Conservation (phyloP, 2,888 invertebrate genomes). For the Hyposoter didymator region DNA sequence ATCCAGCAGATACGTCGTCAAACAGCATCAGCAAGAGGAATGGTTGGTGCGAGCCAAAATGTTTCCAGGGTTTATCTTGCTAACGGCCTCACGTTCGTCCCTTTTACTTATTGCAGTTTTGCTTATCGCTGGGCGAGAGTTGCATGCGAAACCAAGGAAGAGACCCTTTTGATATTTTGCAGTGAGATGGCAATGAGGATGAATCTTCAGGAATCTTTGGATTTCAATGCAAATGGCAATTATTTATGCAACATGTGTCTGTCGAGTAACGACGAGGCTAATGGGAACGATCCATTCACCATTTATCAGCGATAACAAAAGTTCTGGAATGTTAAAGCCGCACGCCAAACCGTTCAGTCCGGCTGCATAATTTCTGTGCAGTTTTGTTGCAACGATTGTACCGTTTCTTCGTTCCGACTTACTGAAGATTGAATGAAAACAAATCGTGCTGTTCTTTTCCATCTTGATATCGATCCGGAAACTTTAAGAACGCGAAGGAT, state of each 20-base stretch:
- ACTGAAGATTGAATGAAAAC: background rate
- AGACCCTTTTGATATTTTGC: background rate
- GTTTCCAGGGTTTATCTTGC: constrained; percentile 35
- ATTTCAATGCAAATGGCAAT: background rate
- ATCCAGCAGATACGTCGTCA: background rate
- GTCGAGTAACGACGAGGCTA: background rate
- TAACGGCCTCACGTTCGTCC: constrained; percentile 37
- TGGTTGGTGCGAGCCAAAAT: constrained; percentile 11
- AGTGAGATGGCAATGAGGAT: background rate
- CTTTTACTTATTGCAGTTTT: constrained; percentile 42
- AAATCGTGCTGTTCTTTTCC: background rate
- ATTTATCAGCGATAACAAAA: background rate
- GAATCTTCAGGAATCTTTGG: background rate
- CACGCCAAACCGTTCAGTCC: background rate
- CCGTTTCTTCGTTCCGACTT: background rate
- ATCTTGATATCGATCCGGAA: background rate
- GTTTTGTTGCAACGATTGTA: background rate
- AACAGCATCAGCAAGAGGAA: constrained; percentile 12
- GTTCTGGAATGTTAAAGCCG: background rate
- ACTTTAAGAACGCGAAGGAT: background rate
- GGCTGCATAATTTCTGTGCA: background rate
- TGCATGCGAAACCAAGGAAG: background rate
- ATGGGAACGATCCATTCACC: background rate
- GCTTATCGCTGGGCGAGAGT: constrained; percentile 37
- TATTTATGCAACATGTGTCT: background rate